Conservation (phyloP, 1,140 invertebrate species). For the Solenopsis fugax region DNA sequence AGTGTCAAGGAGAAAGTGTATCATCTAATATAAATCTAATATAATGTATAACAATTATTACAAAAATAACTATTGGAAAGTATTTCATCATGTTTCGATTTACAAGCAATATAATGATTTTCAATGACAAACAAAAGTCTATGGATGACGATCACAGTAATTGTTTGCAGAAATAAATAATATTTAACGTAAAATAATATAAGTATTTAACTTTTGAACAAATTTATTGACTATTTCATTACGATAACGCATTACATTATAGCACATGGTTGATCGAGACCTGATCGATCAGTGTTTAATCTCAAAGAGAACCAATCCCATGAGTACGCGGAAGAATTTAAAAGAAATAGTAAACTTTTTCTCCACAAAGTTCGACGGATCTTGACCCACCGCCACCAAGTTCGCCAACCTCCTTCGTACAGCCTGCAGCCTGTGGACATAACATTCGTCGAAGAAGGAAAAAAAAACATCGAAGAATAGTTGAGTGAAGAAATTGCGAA, state of each 20-base stretch:
- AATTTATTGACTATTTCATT: constrained; percentile 6
- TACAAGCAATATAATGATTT: neutral
- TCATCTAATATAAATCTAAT: neutral
- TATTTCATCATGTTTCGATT: neutral
- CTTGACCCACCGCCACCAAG: neutral
- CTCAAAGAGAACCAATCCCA: constrained; percentile 41
- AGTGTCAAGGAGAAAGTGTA: neutral
- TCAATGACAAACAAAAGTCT: neutral
- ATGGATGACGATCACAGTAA: neutral
- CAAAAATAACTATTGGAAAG: neutral
- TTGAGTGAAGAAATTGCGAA: neutral
- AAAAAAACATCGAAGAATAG: neutral
- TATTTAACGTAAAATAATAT: neutral
- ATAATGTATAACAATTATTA: neutral
- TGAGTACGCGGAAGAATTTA: neutral
- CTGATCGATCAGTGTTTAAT: neutral
- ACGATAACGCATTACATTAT: neutral
- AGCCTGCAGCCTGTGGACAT: neutral
- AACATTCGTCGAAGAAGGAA: constrained; percentile 6
- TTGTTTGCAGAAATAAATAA: neutral
- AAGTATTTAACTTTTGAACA: neutral
- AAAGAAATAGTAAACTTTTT: neutral
- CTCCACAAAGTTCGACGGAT: constrained; percentile 17
- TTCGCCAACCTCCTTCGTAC: constrained; percentile 2
- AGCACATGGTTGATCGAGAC: neutral